phyloP scores from a whole-genome alignment of 2,797 vertebrate genomes.

The Cichlasoma orientale region DNA sequence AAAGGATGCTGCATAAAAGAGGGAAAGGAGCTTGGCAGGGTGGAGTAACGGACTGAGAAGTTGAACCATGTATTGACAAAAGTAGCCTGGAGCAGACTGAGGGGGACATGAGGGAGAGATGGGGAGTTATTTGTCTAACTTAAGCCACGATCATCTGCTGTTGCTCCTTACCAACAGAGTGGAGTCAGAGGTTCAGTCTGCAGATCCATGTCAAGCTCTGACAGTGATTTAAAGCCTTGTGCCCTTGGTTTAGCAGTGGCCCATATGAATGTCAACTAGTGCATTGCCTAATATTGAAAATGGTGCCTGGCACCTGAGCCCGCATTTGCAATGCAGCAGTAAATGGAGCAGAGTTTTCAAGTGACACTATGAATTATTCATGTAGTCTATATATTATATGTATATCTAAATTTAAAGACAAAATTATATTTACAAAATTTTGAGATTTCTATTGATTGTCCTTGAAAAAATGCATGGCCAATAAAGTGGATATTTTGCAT shows the following conservation, averaged over 20 bases:
- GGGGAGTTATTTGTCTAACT: conserved; percentile 49
- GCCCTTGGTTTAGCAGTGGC: conserved; percentile 16
- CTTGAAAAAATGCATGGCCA: background rate
- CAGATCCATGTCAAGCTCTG: conserved; percentile 9
- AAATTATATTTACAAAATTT: background rate
- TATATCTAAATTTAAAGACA: conserved; percentile 12
- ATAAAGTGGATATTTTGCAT: background rate
- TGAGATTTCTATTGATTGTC: background rate
- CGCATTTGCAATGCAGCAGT: conserved; percentile 39
- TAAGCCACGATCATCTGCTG: conserved; percentile 44
- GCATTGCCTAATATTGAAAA: conserved; percentile 28
- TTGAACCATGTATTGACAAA: conserved; percentile 39
- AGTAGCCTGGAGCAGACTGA: conserved; percentile 29
- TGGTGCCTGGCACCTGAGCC: conserved; percentile 43
- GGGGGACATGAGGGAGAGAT: background rate
- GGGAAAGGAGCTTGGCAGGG: conserved; percentile 5
- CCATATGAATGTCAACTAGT: conserved; percentile 44
- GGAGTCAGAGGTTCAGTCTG: conserved; percentile 18
- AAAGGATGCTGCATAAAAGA: conserved; percentile 3
- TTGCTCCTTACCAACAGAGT: conserved; percentile 33
- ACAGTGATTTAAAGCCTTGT: conserved; percentile 46
- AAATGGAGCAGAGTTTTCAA: conserved; percentile 40
- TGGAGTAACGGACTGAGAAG: background rate
- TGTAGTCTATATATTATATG: conserved; percentile 7
- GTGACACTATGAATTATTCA: conserved; percentile 60